These are phyloP conservation scores for Phylloscopus collybita DNA, from an alignment of 2,797 vertebrate species.

Conservation along the genomic window DNA sequence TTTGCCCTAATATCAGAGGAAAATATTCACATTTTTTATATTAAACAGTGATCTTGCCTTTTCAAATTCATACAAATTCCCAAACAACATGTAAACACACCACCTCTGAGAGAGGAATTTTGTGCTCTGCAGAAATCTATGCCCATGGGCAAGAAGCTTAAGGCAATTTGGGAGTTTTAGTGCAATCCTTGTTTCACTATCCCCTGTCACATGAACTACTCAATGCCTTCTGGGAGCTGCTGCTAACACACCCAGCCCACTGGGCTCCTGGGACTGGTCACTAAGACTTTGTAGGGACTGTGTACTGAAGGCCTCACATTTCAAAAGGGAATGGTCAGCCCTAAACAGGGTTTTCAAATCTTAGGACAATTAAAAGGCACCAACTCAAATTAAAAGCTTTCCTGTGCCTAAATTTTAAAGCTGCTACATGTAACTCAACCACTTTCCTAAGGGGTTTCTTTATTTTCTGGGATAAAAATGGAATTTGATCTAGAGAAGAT, in stretches of 20 bases:
- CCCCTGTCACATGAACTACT: not conserved
- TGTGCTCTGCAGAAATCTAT: not conserved
- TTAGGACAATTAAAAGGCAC: constrained; percentile 6
- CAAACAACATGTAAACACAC: not conserved
- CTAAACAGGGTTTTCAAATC: not conserved
- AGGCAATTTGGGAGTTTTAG: not conserved
- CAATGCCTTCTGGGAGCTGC: not conserved
- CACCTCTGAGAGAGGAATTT: not conserved
- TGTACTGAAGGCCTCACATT: not conserved
- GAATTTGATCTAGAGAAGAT: not conserved
- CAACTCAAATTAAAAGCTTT: not conserved
- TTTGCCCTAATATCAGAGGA: not conserved
- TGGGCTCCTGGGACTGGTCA: not conserved
- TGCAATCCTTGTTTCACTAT: not conserved
- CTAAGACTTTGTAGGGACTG: not conserved
- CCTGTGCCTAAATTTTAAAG: not conserved
- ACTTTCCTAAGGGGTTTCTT: not conserved
- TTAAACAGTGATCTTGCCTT: not conserved
- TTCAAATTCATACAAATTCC: not conserved
- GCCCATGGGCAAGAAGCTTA: not conserved
- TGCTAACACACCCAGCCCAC: not conserved
- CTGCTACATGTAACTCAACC: not conserved
- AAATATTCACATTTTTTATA: not conserved
- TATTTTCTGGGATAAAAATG: not conserved
- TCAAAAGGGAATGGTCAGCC: not conserved